These are phyloP conservation scores for Anorthoa munda DNA, from an alignment of 2,888 invertebrate species.

Conservation along the genomic window DNA sequence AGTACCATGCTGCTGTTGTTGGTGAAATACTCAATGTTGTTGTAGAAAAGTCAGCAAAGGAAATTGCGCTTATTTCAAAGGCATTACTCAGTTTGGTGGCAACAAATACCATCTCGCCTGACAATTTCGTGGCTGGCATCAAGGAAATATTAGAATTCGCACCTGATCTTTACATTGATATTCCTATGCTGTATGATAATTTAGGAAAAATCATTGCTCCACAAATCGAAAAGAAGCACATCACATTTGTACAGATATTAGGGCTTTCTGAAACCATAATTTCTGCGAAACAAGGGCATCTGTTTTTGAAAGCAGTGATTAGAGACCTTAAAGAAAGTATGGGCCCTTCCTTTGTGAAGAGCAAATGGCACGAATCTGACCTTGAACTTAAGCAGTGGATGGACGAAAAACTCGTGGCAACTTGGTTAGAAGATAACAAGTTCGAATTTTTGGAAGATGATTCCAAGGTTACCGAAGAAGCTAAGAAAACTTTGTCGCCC, in stretches of 20 bases:
- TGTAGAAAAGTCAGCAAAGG: conserved; percentile 83
- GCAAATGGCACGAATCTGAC: conserved; percentile 87
- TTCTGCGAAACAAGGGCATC: conserved; percentile 81
- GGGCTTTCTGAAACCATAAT: conserved; percentile 80
- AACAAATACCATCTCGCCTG: conserved; percentile 86
- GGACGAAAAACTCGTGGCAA: conserved; percentile 83
- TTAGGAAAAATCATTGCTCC: conserved; percentile 93
- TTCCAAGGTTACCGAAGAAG: conserved; percentile 75
- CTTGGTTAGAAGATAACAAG: conserved; percentile 85
- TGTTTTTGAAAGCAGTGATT: conserved; percentile 83
- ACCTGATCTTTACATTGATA: conserved; percentile 95
- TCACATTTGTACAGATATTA: conserved; percentile 82
- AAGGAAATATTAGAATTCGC: conserved; percentile 92
- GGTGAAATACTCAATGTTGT: conserved; percentile 83
- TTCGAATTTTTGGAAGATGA: conserved; percentile 85
- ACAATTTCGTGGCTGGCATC: conserved; percentile 91
- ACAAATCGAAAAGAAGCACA: conserved; percentile 87
- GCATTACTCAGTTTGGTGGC: conserved; percentile 86
- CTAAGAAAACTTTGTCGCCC: conserved; percentile 80
- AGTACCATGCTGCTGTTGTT: conserved; percentile 82
- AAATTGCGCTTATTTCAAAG: conserved; percentile 83
- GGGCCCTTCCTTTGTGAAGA: conserved; percentile 86
- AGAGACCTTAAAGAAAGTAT: conserved; percentile 84
- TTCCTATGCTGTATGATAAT: conserved; percentile 96
- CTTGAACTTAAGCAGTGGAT: conserved; percentile 85